Conservation (phyloP, 2,888 invertebrate species). For the Drosophila differens region DNA sequence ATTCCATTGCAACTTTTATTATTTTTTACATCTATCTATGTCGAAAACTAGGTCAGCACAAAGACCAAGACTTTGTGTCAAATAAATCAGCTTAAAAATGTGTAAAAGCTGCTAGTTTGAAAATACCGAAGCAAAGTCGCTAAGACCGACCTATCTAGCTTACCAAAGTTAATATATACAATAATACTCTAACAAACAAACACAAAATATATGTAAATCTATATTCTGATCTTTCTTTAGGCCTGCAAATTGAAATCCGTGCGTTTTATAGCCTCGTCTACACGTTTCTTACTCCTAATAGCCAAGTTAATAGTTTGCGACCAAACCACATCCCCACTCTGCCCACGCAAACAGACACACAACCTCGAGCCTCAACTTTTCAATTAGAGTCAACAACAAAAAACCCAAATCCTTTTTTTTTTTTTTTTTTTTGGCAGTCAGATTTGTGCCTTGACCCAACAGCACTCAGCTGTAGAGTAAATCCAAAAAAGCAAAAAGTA, state of each 20-base stretch:
- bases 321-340: background rate
- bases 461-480: constrained; percentile 1
- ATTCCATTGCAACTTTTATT: background rate
- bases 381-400: constrained; percentile 62
- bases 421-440: constrained; percentile 57
- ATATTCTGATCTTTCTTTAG: background rate
- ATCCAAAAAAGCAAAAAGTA: constrained; percentile 17
- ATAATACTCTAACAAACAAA: background rate
- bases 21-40: background rate
- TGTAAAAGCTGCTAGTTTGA: background rate
- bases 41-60: constrained; percentile 2
- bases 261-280: background rate
- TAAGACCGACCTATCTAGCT: background rate
- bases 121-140: background rate
- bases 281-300: constrained; percentile 7
- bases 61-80: background rate
- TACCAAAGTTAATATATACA: background rate
- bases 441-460: constrained; percentile 67
- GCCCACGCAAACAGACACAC: background rate
- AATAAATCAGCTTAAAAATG: background rate
- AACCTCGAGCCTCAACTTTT: constrained; percentile 58
- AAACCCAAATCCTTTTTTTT: constrained; percentile 63
- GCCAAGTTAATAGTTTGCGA: constrained; percentile 40
- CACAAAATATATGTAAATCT: background rate
- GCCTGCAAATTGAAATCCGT: constrained; percentile 10